phyloP scores from a whole-genome alignment of 2,888 invertebrate species.

The Mythimna albipuncta region DNA sequence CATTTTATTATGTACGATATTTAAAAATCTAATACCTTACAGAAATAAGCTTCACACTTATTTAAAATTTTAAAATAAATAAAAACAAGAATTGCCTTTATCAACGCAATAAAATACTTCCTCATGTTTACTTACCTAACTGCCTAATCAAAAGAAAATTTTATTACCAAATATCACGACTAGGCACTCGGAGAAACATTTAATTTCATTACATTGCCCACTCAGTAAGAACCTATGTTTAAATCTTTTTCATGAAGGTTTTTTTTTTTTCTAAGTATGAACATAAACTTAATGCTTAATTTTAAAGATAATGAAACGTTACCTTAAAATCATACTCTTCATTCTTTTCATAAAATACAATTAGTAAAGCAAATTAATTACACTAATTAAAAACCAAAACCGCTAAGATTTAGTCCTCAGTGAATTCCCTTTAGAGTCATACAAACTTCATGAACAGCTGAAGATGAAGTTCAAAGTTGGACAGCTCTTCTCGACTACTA shows the following conservation, averaged over 20 bases:
- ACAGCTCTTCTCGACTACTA: slow-evolving; percentile 10
- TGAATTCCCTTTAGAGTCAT: slow-evolving; percentile 16
- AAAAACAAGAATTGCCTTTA: slow-evolving; percentile 18
- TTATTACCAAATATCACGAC: slow-evolving; percentile 44
- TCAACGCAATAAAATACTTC: slow-evolving; percentile 36
- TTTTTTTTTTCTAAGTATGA: not conserved
- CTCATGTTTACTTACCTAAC: slow-evolving; percentile 32
- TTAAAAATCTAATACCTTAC: too few species aligned
- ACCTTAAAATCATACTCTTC: not conserved
- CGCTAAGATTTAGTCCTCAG: not conserved
- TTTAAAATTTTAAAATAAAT: slow-evolving; percentile 9
- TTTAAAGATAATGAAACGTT: not conserved
- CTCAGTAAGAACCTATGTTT: slow-evolving; percentile 21
- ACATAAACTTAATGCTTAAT: too few species aligned
- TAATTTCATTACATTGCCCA: slow-evolving; percentile 47
- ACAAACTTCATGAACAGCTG: slow-evolving; percentile 40
- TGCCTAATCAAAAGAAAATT: slow-evolving; percentile 48
- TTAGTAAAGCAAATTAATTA: not conserved
- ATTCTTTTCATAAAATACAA: not conserved
- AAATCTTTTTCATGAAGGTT: not conserved
- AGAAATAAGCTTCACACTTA: not conserved
- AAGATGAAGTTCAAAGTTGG: slow-evolving; percentile 44
- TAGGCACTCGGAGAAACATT: slow-evolving; percentile 50
- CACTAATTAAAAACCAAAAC: slow-evolving; percentile 15
- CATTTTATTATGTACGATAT: too few species aligned